Base-by-base conservation (phyloP, 1,140 invertebrate species). In the Homarus americanus region DNA sequence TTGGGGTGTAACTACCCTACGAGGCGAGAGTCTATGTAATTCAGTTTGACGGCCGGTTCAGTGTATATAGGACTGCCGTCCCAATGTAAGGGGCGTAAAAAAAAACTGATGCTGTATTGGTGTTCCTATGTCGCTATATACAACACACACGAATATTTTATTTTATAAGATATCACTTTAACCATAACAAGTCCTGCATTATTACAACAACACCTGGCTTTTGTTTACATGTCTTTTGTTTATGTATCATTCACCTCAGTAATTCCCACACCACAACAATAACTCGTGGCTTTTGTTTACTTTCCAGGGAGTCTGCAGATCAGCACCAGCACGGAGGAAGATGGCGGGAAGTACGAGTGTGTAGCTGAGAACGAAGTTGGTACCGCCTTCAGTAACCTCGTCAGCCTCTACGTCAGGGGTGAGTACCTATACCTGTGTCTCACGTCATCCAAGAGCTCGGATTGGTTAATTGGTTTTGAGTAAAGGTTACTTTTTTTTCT, bases 301-400 rank as follows among this genome's bases (percentile, higher is more conserved):
- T 53, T 82, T 76, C 2, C 87, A 92, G 91, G 91, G 78, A 92
- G 91, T n/a, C 91, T 93, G 10, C 92, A 92, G 63, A 90, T 87
- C 83, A 93, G 84, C 73, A 92, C 92, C 28, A 92, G 92, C 87
- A 91, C 92, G 1, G 87, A 90, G 66, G 87, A 90, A 41, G 98
- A 99, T 94, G 97, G 98, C 94, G 97, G 97, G 41, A 96, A 96
- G 3, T 99, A 99, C 95, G 98, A 99, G 94, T 99, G 99, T 94
- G 96, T 99, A 76, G 98, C 98, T 0, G 98, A 99, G 94, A 99
- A 99, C 95, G 97, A 98, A 41, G 97, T 98, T 10, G 98, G 98
- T 2, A 92, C 92, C 2, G 92, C 89, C 69, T 92, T 92, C 84
- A 92, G 92, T 15, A 87, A 91, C 79, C 84, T 92, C 17, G 90